Percentiles rank a stretch among this genome's conserved stretches.
These are phyloP conservation scores for Bucorvus abyssinicus DNA, from an alignment of 2,797 vertebrate genomes.

Conservation along the genomic window DNA sequence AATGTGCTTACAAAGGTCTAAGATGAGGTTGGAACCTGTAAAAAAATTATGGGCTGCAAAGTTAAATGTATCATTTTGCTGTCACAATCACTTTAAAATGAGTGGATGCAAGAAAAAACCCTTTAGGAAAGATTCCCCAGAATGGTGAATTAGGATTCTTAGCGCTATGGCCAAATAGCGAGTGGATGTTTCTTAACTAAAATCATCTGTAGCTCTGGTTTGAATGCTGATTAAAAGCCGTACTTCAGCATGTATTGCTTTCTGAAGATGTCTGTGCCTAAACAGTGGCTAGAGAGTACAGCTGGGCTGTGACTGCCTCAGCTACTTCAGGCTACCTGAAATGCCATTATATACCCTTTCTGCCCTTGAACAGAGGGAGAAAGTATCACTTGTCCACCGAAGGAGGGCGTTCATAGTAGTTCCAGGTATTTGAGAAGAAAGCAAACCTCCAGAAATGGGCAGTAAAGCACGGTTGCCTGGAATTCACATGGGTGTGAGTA, in stretches of 20 bases:
- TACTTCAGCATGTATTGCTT: background rate
- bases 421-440: background rate
- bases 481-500: background rate
- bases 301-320: background rate
- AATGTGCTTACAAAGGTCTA: background rate
- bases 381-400: background rate
- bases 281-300: background rate
- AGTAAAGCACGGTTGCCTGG: background rate
- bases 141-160: background rate
- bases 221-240: background rate
- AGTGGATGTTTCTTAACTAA: background rate
- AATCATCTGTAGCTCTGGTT: background rate
- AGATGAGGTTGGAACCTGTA: background rate
- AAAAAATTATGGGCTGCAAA: background rate
- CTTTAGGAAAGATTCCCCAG: background rate
- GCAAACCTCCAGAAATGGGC: background rate
- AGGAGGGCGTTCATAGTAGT: background rate
- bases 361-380: background rate
- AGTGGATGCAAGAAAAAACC: background rate
- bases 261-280: background rate
- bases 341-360: background rate
- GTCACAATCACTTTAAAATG: background rate
- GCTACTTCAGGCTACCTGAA: background rate
- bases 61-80: background rate
- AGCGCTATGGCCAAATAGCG: background rate